Percentiles rank a stretch among this genome's conserved stretches.
These are phyloP conservation scores for Pararge aegeria DNA, from an alignment of 1,140 invertebrate genomes.

Conservation along the genomic window DNA sequence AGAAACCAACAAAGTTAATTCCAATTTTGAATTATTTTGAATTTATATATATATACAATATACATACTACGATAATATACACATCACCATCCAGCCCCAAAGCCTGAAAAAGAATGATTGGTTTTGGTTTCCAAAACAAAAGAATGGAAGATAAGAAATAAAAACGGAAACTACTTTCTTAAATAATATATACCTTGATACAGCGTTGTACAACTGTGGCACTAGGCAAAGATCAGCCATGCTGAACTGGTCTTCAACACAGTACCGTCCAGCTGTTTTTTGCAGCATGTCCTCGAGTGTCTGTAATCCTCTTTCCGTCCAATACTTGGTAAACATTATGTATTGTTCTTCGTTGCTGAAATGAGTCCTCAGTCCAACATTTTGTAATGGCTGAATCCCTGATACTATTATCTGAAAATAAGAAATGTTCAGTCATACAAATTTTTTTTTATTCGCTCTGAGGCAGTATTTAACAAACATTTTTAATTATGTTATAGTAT, in stretches of 20 bases:
- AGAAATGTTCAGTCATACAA: slow-evolving; percentile 57
- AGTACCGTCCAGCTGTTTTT: slow-evolving; percentile 91
- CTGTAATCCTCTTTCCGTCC: slow-evolving; percentile 92
- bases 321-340: slow-evolving; percentile 90
- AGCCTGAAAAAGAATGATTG: too few relatives aligned
- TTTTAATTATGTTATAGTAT: too few relatives aligned
- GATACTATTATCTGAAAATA: slow-evolving; percentile 90
- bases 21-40: too few relatives aligned
- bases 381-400: slow-evolving; percentile 97
- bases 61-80: too few relatives aligned
- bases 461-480: too few relatives aligned
- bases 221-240: slow-evolving; percentile 96
- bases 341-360: slow-evolving; percentile 87
- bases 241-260: slow-evolving; percentile 94
- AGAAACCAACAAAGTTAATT: too few relatives aligned
- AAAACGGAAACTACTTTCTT: too few relatives aligned
- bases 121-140: too few relatives aligned
- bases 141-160: too few relatives aligned
- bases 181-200: slow-evolving; percentile 61
- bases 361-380: slow-evolving; percentile 88
- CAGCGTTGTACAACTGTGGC: slow-evolving; percentile 94
- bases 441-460: too few relatives aligned
- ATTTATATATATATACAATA: too few relatives aligned
- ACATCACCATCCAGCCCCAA: too few relatives aligned
- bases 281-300: slow-evolving; percentile 91